Conservation (phyloP, 2,888 invertebrate genomes). For the Acanthosepion pharaonis region DNA sequence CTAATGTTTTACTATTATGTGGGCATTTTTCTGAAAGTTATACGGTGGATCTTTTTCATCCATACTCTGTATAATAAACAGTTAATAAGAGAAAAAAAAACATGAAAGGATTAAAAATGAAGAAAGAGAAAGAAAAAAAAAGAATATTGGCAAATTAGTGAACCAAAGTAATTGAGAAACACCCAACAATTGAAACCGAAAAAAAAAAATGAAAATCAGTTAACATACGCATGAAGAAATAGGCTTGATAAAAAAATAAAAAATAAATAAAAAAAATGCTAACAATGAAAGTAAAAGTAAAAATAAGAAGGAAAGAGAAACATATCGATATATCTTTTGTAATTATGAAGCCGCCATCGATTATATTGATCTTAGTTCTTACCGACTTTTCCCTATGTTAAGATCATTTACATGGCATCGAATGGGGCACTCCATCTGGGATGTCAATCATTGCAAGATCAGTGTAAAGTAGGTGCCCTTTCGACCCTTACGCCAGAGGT, state of each 20-base stretch:
- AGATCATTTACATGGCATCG: neutral
- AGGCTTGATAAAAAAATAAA: neutral
- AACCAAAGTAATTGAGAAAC: no score
- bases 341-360: neutral
- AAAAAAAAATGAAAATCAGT: no score
- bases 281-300: neutral
- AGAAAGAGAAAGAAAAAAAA: no score
- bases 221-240: neutral
- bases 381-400: neutral
- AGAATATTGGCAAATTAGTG: no score
- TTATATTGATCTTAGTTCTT: neutral
- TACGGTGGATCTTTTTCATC: no score
- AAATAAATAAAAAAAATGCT: no score
- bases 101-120: no score
- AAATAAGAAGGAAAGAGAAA: neutral
- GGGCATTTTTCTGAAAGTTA: no score
- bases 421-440: neutral
- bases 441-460: conserved; percentile 11
- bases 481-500: neutral
- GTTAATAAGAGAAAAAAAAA: no score
- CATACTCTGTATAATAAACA: no score
- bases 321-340: neutral
- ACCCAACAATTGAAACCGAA: no score
- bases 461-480: neutral
- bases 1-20: no score